These are phyloP conservation scores for Eristalis arbustorum DNA, from an alignment of 2,888 invertebrate species.

Conservation along the genomic window DNA sequence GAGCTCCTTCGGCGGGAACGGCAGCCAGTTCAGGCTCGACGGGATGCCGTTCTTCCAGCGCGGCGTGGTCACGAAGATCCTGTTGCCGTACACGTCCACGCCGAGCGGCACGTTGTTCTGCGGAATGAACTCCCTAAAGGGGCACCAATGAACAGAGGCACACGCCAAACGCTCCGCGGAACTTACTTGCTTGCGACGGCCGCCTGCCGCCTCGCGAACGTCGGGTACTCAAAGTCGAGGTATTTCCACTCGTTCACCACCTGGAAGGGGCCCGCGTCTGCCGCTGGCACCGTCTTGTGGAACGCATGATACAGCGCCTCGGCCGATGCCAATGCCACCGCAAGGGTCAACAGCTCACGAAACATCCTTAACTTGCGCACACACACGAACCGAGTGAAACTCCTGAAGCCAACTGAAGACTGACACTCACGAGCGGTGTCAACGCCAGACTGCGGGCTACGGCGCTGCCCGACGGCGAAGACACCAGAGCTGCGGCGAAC, in stretches of 20 bases:
- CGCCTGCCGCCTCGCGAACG: constrained; percentile 81
- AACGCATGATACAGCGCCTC: not conserved
- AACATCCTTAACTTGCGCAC: not conserved
- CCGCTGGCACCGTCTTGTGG: not conserved
- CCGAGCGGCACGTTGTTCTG: constrained; percentile 89
- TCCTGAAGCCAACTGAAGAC: not conserved
- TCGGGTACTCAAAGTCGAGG: constrained; percentile 87
- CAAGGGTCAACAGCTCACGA: not conserved
- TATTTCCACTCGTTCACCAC: constrained; percentile 88
- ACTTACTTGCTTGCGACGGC: constrained; percentile 83
- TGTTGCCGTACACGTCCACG: constrained; percentile 85
- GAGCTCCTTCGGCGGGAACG: constrained; percentile 82
- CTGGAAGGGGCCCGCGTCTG: constrained; percentile 70
- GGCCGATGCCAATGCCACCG: not conserved
- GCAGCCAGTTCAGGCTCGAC: constrained; percentile 86
- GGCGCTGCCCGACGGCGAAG: not conserved
- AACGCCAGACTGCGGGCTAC: not conserved
- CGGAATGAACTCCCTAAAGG: constrained; percentile 83
- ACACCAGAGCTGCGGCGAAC: not conserved
- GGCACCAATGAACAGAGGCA: not conserved
- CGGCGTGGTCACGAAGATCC: constrained; percentile 88
- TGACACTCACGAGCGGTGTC: not conserved
- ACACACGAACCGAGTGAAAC: not conserved
- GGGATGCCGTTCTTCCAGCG: constrained; percentile 89
- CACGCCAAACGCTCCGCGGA: not conserved